Conservation (phyloP, 1,140 invertebrate species). For the Lepidostoma basale region DNA sequence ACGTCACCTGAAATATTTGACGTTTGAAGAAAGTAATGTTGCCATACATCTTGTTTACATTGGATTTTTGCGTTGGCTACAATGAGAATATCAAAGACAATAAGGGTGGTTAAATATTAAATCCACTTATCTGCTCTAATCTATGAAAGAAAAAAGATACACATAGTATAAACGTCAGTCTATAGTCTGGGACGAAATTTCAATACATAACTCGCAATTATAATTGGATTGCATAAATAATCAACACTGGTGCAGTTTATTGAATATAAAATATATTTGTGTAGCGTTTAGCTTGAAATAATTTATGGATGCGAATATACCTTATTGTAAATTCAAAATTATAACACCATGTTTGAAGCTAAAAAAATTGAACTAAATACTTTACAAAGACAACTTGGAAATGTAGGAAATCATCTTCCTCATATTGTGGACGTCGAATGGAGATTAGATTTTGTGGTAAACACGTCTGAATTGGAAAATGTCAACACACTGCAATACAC, state of each 20-base stretch:
- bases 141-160: no score
- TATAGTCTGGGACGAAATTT: no score
- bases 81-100: no score
- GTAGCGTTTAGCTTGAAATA: neutral
- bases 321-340: neutral
- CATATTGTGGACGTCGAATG: slow-evolving; percentile 71
- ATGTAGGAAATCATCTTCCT: slow-evolving; percentile 60
- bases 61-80: no score
- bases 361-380: slow-evolving; percentile 19
- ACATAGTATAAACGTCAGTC: no score
- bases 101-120: no score
- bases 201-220: no score
- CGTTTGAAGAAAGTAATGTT: slow-evolving; percentile 8
- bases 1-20: neutral
- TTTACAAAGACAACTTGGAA: slow-evolving; percentile 49
- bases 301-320: neutral
- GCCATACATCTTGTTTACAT: neutral
- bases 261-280: neutral
- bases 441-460: slow-evolving; percentile 64
- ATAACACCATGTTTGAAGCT: slow-evolving; percentile 22
- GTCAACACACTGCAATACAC: slow-evolving; percentile 55
- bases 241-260: no score
- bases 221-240: no score
- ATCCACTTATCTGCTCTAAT: no score
- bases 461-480: slow-evolving; percentile 52